These are phyloP conservation scores for Eupithecia tripunctaria DNA, from an alignment of 2,888 invertebrate genomes.

Conservation along the genomic window DNA sequence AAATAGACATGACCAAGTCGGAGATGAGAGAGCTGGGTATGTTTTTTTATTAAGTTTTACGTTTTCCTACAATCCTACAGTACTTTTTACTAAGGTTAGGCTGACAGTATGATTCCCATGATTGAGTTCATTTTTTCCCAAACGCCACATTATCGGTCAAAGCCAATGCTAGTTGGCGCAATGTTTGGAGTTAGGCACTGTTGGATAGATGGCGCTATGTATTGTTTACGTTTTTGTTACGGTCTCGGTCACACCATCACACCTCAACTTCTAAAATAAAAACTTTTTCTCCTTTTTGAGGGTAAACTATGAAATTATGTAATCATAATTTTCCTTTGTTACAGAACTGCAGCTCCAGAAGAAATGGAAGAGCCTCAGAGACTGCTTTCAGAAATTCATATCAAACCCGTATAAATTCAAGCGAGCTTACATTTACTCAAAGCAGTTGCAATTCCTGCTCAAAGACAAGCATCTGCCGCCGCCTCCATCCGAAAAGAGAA, in stretches of 20 bases:
- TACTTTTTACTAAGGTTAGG: neutral
- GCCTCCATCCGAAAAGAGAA: neutral
- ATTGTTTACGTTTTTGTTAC: neutral
- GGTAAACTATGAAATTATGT: neutral
- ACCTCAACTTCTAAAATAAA: neutral
- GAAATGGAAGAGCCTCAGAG: slow-evolving; percentile 80
- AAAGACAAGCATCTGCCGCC: slow-evolving; percentile 55
- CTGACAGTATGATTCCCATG: neutral
- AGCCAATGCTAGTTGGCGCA: neutral
- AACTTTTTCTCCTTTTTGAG: neutral
- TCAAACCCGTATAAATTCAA: slow-evolving; percentile 66
- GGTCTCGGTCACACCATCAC: neutral
- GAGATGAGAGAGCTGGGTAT: slow-evolving; percentile 78
- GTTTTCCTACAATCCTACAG: neutral
- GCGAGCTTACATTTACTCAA: slow-evolving; percentile 71
- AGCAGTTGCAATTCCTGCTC: slow-evolving; percentile 68
- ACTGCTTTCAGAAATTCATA: slow-evolving; percentile 73
- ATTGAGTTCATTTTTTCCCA: neutral
- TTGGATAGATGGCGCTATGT: slow-evolving; percentile 3
- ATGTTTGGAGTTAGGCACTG: neutral
- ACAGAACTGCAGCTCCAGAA: slow-evolving; percentile 78
- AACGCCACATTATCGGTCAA: neutral
- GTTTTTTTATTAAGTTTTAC: slow-evolving; percentile 14
- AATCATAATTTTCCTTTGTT: slow-evolving; percentile 44
- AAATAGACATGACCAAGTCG: slow-evolving; percentile 70